Base-by-base conservation (phyloP, 2,113 vertebrate genomes). In the Acrocephalus kingi region DNA sequence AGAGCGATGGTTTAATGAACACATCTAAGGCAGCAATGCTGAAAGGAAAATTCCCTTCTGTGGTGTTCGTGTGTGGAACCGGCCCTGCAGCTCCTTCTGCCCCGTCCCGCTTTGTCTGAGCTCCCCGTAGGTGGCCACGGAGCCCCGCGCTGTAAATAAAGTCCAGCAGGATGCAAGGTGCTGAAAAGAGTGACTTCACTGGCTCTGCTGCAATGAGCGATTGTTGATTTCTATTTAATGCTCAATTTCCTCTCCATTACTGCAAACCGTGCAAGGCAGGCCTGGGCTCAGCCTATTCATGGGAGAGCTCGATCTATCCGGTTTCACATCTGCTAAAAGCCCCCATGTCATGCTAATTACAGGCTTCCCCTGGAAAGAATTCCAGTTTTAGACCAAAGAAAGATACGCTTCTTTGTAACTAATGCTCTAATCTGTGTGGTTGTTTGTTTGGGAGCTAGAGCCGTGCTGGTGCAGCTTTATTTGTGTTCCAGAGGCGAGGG, bases 211-310 rank as follows among this genome's bases (percentile, higher is more conserved):
- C 87, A 98, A 98, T 97, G 97, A 98, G 94, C 96, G 97, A 97
- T 97, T 94, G 97, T 93, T 98, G 98, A 98, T 98, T 98, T 98
- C 96, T 97, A 96, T 97, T 98, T 97, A 97, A 98, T 97, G 98
- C 97, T 98, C 97, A 95, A 97, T 97, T 98, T 98, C 97, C 97
- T 98, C 96, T 97, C 96, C 97, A 95, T 98, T 97, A 96, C 96
- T 97, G 62, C 93, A 97, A 93, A 86, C 96, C 94, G 84, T 96
- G 94, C 89, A 89, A 94, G 75, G 91, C 90, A 95, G 96, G 66
- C 96, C 96, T 78, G 13, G 31, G 97, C 94, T 94, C 91, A 92
- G 89, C 87, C 94, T 94, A 93, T 96, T 97, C 97, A 96, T 90
- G 93, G 52, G 97, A 97, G 95, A 97, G 90, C 83, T 96, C 90